phyloP scores from a whole-genome alignment of 1,140 invertebrate species.

The Macrocentrus cingulum region DNA sequence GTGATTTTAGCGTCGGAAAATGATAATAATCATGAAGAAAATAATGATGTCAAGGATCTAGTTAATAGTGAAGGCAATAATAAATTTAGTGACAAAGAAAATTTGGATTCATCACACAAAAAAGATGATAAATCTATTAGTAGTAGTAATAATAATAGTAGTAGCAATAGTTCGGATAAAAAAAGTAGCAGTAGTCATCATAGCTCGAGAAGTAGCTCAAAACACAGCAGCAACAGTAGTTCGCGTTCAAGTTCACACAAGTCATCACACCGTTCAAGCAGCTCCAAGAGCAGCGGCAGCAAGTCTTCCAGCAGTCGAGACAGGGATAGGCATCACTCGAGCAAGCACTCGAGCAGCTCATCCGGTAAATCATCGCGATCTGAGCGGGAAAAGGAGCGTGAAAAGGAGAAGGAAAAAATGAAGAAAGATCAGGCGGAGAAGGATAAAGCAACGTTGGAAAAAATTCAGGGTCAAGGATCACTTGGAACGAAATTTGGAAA shows the following conservation, averaged over 20 bases:
- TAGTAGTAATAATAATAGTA: conserved; percentile 41
- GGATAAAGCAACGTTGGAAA: conserved; percentile 68
- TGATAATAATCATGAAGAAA: conserved; percentile 48
- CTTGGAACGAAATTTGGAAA: conserved; percentile 70
- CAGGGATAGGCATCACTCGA: conserved; percentile 50
- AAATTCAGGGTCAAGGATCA: conserved; percentile 66
- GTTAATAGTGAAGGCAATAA: conserved; percentile 37
- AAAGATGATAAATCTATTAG: conserved; percentile 47
- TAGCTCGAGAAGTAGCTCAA: conserved; percentile 60
- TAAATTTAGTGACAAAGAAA: conserved; percentile 55
- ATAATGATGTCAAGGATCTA: conserved; percentile 38
- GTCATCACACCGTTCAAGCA: conserved; percentile 44
- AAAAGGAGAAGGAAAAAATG: conserved; percentile 56
- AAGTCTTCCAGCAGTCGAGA: conserved; percentile 54
- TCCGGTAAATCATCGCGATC: conserved; percentile 42
- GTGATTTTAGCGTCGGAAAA: too few species aligned
- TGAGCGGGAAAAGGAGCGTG: conserved; percentile 55
- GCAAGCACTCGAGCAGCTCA: conserved; percentile 48
- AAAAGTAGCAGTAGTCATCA: conserved; percentile 57
- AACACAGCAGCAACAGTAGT: conserved; percentile 50
- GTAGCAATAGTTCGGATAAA: conserved; percentile 50
- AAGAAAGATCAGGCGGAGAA: conserved; percentile 65
- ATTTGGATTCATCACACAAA: conserved; percentile 50
- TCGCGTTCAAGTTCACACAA: conserved; percentile 50
- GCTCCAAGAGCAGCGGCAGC: conserved; percentile 39